Conservation (phyloP, 2,797 vertebrate species). For the Acropternis orthonyx region DNA sequence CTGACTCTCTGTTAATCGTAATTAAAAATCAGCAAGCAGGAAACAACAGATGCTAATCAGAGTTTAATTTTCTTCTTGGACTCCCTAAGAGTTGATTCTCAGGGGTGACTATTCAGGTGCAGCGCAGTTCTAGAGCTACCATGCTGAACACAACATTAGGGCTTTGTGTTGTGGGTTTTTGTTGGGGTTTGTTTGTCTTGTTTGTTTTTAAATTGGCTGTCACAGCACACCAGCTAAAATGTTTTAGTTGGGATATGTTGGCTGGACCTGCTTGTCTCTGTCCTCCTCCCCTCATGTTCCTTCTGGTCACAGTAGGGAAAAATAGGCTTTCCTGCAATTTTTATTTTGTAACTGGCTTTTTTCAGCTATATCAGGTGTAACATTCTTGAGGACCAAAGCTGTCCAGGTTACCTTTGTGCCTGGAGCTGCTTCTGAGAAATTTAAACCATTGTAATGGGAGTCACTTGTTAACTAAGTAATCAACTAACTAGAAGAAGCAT, state of each 20-base stretch:
- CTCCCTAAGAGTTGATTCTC: background rate
- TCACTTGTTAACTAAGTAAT: background rate
- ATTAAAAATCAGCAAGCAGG: slow-evolving; percentile 23
- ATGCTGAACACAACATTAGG: accelerated
- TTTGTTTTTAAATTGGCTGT: background rate
- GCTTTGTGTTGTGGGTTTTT: background rate
- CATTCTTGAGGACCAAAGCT: background rate
- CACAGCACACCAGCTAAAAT: background rate
- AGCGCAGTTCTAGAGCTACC: background rate
- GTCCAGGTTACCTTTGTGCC: background rate
- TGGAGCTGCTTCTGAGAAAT: background rate
- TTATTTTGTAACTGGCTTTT: background rate
- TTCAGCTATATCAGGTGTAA: background rate
- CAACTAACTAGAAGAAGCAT: background rate
- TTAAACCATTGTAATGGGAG: background rate
- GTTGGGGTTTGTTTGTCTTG: background rate
- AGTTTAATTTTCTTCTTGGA: background rate
- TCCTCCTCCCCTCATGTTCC: background rate
- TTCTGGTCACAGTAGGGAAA: background rate
- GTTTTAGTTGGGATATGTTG: background rate
- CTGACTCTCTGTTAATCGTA: background rate
- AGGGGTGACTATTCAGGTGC: background rate
- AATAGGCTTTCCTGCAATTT: background rate
- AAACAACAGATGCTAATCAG: slow-evolving; percentile 35
- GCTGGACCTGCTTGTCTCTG: background rate